These are phyloP conservation scores for Macaca fascicularis DNA, from an alignment of 2,113 vertebrate species.

Conservation along the genomic window T2T-MFA8v1.1 NC_088380.1:109203001-109203500, in stretches of 20 bases:
- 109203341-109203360: background rate
- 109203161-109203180: background rate
- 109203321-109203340: background rate
- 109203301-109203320: background rate
- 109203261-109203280: background rate
- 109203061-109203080: background rate
- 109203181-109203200: background rate
- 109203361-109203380: background rate
- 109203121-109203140: background rate
- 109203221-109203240: background rate
- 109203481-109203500: background rate
- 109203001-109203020: background rate
- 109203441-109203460: background rate
- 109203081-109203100: background rate
- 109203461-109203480: background rate
- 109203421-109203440: background rate
- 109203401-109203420: background rate
- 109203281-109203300: background rate
- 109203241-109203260: background rate
- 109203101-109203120: background rate
- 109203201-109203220: background rate
- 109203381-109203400: background rate
- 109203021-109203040: background rate
- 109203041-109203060: background rate
- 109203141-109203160: background rate